These are phyloP conservation scores for Melitaea athalia DNA, from an alignment of 2,888 invertebrate species.

Conservation along the genomic window DNA sequence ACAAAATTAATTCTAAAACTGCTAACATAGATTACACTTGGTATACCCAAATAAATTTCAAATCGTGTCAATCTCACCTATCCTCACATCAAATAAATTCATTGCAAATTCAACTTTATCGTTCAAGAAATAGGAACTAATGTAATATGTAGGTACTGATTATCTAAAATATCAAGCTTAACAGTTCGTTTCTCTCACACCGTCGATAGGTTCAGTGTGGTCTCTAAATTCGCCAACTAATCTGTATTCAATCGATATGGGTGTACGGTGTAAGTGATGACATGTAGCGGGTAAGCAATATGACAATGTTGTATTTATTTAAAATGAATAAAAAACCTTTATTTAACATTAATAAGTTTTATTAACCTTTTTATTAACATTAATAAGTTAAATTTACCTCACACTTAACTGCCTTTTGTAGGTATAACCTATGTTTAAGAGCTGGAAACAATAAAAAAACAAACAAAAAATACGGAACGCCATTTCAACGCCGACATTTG, in stretches of 20 bases:
- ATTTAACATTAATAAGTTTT: too few species aligned
- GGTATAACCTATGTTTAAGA: too few species aligned
- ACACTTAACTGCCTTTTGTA: too few species aligned
- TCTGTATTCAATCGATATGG: slow-evolving; percentile 41
- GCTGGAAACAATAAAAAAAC: too few species aligned
- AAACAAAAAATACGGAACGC: too few species aligned
- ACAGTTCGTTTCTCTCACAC: slow-evolving; percentile 36
- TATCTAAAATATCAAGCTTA: slow-evolving; percentile 28
- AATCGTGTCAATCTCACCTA: background rate
- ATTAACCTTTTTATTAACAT: too few species aligned
- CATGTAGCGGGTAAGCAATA: background rate
- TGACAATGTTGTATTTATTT: background rate
- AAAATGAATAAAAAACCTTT: too few species aligned
- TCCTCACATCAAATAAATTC: background rate
- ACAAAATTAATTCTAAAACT: background rate
- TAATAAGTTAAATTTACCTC: too few species aligned
- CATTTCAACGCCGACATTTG: too few species aligned
- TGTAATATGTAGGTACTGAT: slow-evolving; percentile 6
- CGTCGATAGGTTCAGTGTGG: slow-evolving; percentile 34
- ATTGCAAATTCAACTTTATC: background rate
- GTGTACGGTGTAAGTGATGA: slow-evolving; percentile 28
- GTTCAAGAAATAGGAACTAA: background rate
- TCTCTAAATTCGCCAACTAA: slow-evolving; percentile 42
- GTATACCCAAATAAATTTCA: background rate
- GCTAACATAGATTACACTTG: background rate